A percentile compares a stretch with the other conserved stretches of the same genome.
Conservation (phyloP, 2,888 invertebrate genomes). For the Bombyx huttoni region DNA sequence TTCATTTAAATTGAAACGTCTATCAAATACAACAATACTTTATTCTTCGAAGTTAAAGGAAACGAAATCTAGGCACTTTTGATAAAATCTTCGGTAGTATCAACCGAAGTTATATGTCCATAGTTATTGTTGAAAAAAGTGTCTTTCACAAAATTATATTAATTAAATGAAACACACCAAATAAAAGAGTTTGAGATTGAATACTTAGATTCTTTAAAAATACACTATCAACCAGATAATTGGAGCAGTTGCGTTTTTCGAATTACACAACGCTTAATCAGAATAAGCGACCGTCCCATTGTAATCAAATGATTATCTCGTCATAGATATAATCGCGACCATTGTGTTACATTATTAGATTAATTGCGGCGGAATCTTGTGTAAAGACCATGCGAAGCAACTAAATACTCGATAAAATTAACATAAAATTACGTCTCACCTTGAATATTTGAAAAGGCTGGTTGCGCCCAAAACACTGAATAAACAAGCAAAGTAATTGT, state of each 20-base stretch:
- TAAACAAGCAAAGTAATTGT: neutral
- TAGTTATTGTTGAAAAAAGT: too few relatives aligned
- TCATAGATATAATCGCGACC: conserved; percentile 16
- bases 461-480: neutral
- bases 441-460: neutral
- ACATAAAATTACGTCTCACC: neutral
- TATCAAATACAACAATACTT: too few relatives aligned
- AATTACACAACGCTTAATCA: conserved; percentile 8
- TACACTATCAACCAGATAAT: conserved; percentile 2
- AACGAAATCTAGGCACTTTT: too few relatives aligned
- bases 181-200: neutral
- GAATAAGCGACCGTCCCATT: conserved; percentile 5
- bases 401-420: neutral
- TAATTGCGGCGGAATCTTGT: conserved; percentile 14
- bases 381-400: neutral
- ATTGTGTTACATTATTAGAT: conserved; percentile 15
- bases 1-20: too few relatives aligned
- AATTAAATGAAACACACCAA: neutral
- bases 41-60: too few relatives aligned
- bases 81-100: too few relatives aligned
- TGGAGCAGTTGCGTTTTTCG: conserved; percentile 4
- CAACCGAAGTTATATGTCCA: too few relatives aligned
- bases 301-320: conserved; percentile 16
- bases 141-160: too few relatives aligned
- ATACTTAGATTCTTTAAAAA: neutral